Percentiles rank a stretch among this genome's conserved stretches.
phyloP scores from a whole-genome alignment of 2,113 vertebrate species.

The Myotis lucifugus region DNA sequence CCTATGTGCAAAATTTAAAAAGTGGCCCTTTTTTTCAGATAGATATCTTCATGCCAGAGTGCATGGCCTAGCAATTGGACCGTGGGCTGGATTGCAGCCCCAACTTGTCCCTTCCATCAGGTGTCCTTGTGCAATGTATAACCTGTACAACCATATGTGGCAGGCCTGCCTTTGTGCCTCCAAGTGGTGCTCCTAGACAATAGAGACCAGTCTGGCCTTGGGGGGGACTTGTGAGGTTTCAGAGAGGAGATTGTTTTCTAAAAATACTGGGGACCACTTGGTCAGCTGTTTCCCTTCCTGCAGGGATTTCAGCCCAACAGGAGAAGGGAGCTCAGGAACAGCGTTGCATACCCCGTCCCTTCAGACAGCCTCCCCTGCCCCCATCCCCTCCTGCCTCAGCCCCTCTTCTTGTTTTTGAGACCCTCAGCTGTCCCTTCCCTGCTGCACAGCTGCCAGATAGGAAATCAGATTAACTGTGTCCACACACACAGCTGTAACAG shows the following conservation, averaged over 20 bases:
- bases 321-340: not conserved
- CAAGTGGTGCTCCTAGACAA: not conserved
- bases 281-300: not conserved
- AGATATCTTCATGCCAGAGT: not conserved
- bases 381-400: not conserved
- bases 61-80: not conserved
- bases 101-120: not conserved
- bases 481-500: slow-evolving; percentile 75
- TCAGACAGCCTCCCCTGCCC: not conserved
- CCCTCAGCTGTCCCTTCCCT: slow-evolving; percentile 73
- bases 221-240: not conserved
- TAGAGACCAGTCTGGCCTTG: not conserved
- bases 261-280: not conserved
- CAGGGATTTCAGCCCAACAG: not conserved
- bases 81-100: not conserved
- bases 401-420: slow-evolving; percentile 60
- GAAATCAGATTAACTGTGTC: slow-evolving; percentile 75
- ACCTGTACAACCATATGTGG: not conserved
- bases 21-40: not conserved
- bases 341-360: not conserved
- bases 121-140: not conserved
- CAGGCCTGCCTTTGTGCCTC: not conserved
- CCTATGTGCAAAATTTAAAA: not conserved
- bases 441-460: slow-evolving; percentile 72
- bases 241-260: not conserved